Base-by-base conservation (phyloP, 2,797 vertebrate genomes). In the Sternotherus odoratus region DNA sequence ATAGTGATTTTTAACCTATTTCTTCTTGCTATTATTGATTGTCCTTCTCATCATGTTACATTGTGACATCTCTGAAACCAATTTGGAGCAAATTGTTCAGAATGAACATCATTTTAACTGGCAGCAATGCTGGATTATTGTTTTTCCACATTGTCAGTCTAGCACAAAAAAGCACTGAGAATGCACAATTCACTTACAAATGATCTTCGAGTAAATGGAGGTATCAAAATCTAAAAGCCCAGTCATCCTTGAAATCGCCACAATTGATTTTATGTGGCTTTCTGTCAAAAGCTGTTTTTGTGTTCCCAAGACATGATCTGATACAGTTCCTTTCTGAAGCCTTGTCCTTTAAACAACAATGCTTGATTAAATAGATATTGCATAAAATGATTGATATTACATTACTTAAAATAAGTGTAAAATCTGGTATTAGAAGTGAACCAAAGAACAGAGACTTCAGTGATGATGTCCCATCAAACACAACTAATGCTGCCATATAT, bases 161-260 rank as follows among this genome's bases (percentile, higher is more conserved):
- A 78, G 33, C 2, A 74, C 30, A 63, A 90, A 85, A 56, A 84
- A 77, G 0, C 15, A 72, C 21, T n/a, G 24, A 89, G 82, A 94
- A 77, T 50, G 54, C 81, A 23, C 12, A 90, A 84, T 89, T 93
- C 46, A 50, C 26, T 83, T 80, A 79, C 39, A 92, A 93, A 82
- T 43, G 39, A 89, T 85, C 46, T 39, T 88, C 26, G n/a, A 1
- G 1, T 84, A 88, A 93, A 75, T 74, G 72, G 66, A 85, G 82
- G 79, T 54, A 89, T 72, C 83, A 23, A 82, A 53, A 91, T 85
- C 77, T 87, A 60, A 91, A 89, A 95, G 84, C 48, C 74, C 48
- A 83, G 23, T 95, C 87, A 79, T 91, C 84, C 94, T 93, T 95
- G 86, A 97, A 97, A 95, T 92, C 77, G 66, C 30, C 36, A 81